Base-by-base conservation (phyloP, 2,113 vertebrate species). In the Toxotes chatareus region DNA sequence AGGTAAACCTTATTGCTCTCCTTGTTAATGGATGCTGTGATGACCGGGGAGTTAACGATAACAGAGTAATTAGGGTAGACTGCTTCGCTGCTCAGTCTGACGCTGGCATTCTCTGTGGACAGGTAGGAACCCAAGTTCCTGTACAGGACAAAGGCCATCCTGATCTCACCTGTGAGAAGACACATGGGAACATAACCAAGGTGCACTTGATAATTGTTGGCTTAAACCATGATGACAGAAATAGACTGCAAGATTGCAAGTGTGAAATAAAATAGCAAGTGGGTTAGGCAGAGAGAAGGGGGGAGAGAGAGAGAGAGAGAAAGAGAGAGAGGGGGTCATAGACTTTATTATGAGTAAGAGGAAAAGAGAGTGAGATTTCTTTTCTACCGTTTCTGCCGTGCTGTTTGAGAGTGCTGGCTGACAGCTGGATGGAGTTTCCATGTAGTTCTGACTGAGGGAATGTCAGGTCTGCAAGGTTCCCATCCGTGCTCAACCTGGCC, bases 1-100 rank as follows among this genome's bases (percentile, higher is more conserved):
- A 99, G 93, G 93, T 99, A 99, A 76, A 99, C 96, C 90, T 99
- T 99, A 92, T 97, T 99, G 93, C 96, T 98, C 90, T 99, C 98
- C 92, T 99, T 99, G 94, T 99, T 99, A 93, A 99, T 98, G 90
- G 98, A 97, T 51, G 97, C 97, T 0, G 96, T 98, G 91, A 99
- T 98, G 79, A 99, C 96, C 2, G 97, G 98, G 3, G 98, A 99
- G 92, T 99, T 99, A 93, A 99, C 98, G 10, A 99, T 99, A 74
- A 99, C 96, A 0, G 98, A 99, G 91, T 99, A 97, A 93, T 99
- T 99, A 67, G 97, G 97, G 0, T 97, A 97, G 92, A 98, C 95
- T 0, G 97, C 95, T 83, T 99, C 98, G 57, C 95, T 96, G 84
- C 97, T 96, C 90, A 99, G 86, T 80, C 96, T 96, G 88, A 99